Conservation (phyloP, 2,113 vertebrate genomes). For the Quiscalus mexicanus region DNA sequence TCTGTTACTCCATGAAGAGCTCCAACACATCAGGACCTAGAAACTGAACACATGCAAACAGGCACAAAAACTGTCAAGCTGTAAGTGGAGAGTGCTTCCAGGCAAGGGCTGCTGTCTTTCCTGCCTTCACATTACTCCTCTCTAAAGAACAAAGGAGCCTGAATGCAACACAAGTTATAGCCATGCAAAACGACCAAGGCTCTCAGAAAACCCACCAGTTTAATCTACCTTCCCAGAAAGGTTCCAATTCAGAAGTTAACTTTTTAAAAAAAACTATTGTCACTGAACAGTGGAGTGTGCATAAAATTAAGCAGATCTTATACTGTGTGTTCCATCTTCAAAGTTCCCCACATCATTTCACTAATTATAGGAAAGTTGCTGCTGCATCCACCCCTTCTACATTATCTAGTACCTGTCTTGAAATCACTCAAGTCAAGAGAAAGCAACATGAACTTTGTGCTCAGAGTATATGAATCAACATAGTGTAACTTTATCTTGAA, state of each 20-base stretch:
- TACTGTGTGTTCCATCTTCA: background rate
- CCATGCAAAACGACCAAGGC: background rate
- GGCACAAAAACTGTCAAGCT: rapidly evolving
- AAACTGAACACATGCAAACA: background rate
- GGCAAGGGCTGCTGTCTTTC: background rate
- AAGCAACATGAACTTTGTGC: background rate
- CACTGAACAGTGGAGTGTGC: background rate
- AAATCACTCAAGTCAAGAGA: background rate
- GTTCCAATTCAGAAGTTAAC: background rate
- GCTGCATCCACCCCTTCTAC: background rate
- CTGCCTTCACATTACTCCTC: background rate
- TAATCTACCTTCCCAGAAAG: background rate
- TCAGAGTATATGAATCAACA: background rate
- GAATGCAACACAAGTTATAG: background rate
- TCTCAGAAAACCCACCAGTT: background rate
- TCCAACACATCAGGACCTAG: background rate
- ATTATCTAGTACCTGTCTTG: background rate
- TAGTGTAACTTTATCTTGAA: background rate
- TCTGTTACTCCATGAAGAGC: background rate
- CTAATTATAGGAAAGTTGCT: background rate
- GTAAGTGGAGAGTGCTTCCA: background rate
- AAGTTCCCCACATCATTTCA: background rate
- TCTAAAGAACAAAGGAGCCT: background rate
- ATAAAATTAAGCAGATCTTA: background rate
- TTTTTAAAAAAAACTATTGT: background rate